These are phyloP conservation scores for Drosophila percnosoma DNA, from an alignment of 2,888 invertebrate genomes.

Conservation along the genomic window DNA sequence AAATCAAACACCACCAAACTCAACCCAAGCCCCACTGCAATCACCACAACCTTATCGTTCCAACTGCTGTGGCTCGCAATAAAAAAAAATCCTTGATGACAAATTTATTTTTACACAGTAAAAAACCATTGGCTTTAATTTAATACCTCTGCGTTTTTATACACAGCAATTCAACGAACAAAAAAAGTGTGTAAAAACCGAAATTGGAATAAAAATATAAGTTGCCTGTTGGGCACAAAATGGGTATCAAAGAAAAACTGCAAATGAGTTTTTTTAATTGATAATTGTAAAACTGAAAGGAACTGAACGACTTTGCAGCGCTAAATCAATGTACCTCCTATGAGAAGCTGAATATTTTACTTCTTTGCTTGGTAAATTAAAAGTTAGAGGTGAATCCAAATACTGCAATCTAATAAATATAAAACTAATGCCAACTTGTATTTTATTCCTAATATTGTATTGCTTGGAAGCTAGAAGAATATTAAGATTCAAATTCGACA, in stretches of 20 bases:
- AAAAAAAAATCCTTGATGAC: constrained; percentile 56
- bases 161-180: neutral
- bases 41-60: constrained; percentile 7
- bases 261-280: neutral
- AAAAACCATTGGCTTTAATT: constrained; percentile 9
- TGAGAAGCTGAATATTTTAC: neutral
- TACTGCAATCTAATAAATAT: neutral
- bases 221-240: neutral
- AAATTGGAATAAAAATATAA: neutral
- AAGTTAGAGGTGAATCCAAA: neutral
- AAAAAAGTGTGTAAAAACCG: neutral
- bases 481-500: neutral
- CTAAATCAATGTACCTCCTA: neutral
- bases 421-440: neutral
- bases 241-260: constrained; percentile 1
- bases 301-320: neutral
- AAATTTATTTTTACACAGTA: constrained; percentile 42
- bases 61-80: constrained; percentile 42
- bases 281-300: neutral
- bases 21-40: constrained; percentile 1
- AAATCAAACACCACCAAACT: constrained; percentile 39
- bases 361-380: neutral
- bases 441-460: neutral
- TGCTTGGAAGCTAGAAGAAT: neutral
- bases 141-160: neutral